Percentiles rank a stretch among this genome's conserved stretches.
These are phyloP conservation scores for Australoheros scitulus DNA, from an alignment of 2,113 vertebrate genomes.

Conservation along the genomic window DNA sequence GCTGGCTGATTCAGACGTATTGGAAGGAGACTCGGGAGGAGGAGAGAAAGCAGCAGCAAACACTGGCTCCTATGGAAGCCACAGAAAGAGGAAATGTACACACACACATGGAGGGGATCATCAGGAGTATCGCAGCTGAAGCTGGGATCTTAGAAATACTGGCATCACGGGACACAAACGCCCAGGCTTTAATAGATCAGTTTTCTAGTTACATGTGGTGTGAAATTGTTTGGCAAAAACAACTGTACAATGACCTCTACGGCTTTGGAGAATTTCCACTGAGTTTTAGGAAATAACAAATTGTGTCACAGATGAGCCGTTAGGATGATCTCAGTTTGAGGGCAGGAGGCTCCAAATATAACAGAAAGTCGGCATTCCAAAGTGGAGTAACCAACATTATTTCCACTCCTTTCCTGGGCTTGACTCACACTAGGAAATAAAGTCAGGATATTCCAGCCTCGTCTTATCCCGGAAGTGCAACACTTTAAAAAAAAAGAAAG, in stretches of 20 bases:
- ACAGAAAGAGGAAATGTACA: neutral
- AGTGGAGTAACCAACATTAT: neutral
- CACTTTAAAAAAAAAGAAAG: neutral
- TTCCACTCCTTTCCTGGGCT: no score
- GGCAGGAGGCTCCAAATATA: neutral
- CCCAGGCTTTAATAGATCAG: neutral
- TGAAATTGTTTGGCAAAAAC: neutral
- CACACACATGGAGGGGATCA: neutral
- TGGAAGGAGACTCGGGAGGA: constrained; percentile 60
- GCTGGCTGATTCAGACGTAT: constrained; percentile 23
- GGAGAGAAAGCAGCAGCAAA: constrained; percentile 65
- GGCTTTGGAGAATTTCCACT: neutral
- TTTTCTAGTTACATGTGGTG: neutral
- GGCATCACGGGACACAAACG: neutral
- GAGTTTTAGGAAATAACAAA: neutral
- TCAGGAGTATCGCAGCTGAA: neutral
- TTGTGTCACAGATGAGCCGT: neutral
- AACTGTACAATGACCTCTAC: neutral
- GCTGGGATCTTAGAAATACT: neutral
- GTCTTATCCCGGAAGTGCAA: neutral
- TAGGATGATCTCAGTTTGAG: neutral
- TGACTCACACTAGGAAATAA: neutral
- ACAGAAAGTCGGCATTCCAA: neutral
- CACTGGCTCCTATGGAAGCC: constrained; percentile 64
- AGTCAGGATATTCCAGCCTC: neutral